Percentiles rank a stretch among this genome's conserved stretches.
phyloP scores from a whole-genome alignment of 2,888 invertebrate species.

The Buathra laborator region DNA sequence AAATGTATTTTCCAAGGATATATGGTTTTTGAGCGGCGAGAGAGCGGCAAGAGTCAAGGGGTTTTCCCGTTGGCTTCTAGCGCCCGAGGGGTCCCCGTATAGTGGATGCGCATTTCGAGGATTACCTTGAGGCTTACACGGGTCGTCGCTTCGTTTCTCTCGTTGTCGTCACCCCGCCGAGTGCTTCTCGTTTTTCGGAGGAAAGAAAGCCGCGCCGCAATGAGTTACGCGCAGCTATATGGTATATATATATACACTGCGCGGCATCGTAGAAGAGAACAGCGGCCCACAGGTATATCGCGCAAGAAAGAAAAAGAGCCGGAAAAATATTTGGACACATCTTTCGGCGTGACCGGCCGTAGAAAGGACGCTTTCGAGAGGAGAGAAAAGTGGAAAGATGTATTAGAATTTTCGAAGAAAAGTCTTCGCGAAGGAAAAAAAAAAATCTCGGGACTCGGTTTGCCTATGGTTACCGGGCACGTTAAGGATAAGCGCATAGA shows the following conservation, averaged over 20 bases:
- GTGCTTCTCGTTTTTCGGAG: conserved; percentile 59
- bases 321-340: conserved; percentile 72
- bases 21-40: background rate
- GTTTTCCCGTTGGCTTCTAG: conserved; percentile 61
- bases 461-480: background rate
- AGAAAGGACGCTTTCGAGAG: background rate
- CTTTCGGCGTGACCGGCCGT: conserved; percentile 75
- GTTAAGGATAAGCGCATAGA: conserved; percentile 18
- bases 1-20: background rate
- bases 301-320: conserved; percentile 64
- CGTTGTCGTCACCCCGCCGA: conserved; percentile 61
- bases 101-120: conserved; percentile 72
- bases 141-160: conserved; percentile 64
- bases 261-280: background rate
- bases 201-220: conserved; percentile 46
- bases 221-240: background rate
- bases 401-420: conserved; percentile 15
- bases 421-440: conserved; percentile 4
- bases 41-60: conserved; percentile 66
- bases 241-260: conserved; percentile 1
- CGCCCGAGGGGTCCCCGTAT: conserved; percentile 71
- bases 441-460: background rate
- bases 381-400: conserved; percentile 14
- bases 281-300: conserved; percentile 63
- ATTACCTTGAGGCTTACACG: conserved; percentile 69